Base-by-base conservation (phyloP, 2,888 invertebrate species). In the Chrysolina haemoptera region DNA sequence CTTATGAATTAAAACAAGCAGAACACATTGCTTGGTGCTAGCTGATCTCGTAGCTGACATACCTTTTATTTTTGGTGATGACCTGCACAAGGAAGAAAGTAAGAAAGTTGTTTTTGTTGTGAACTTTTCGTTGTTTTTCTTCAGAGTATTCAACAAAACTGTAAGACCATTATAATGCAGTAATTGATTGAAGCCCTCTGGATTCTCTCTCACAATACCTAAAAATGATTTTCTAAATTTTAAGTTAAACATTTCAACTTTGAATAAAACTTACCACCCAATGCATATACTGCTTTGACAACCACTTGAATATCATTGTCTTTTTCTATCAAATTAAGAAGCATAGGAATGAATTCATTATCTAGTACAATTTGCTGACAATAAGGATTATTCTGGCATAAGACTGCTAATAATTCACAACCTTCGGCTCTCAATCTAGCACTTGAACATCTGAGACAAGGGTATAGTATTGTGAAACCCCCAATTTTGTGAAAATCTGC, bases 311-410 rank as follows among this genome's bases (percentile, higher is more conserved):
- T 84, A 83, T 94, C 93, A 0, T 88, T 85, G 75, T 90, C 90
- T 11, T 87, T 88, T 79, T 92, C 90, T 12, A 93, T 86, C 71
- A 94, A 86, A 6, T 87, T 86, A 14, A 95, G 83, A 16, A 97
- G 86, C 10, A 90, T 88, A 0, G 92, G 91, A 59, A 97, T 87
- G 10, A 94, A 88, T 0, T 92, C 91, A 63, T 90, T 89, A 75
- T 94, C 92, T 6, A 95, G 80, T n/a, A 93, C 91, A 55, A 90
- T 89, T 35, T 91, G 87, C 86, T 98, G 97, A 81, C 95, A 95
- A 84, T 91, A 94, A 0, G 93, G 92, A 88, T 97, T 97, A 88
- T 97, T 96, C 88, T 98, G 97, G 46, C 94, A 92, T 72, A 96
- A 86, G 82, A 94, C 94, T 0, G 94, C 96, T 2, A 97, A 88